Base-by-base conservation (phyloP, 1,140 invertebrate species). In the Zaprionus nigranus region DNA sequence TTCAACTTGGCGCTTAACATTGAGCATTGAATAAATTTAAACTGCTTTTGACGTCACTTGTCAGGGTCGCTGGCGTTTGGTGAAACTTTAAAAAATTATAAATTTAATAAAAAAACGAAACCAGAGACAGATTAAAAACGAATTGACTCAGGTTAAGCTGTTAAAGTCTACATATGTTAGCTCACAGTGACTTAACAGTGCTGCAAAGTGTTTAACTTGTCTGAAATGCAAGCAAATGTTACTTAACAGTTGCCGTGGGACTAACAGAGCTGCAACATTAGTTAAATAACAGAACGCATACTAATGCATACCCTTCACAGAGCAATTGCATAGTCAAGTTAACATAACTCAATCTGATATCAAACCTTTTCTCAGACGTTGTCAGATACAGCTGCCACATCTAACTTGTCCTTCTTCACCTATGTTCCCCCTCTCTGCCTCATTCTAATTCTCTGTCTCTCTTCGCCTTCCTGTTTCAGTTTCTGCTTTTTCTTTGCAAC, bases 1-100 rank as follows among this genome's bases (percentile, higher is more conserved):
- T 56, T 46, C 30, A 36, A 51, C 22, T 51, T 22, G 20, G n/a
- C 2, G 54, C 61, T 71, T 63, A 70, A 70, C 68, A 67, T 34
- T 58, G 28, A 51, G 40, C 17, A 51, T 3, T 17, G n/a, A 24
- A 51, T 13, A 24, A 24, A 51, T 51, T 22, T 24, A 51, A 51
- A 24, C 46, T 12, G 46, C 40, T 51, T 51, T 51, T 51, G 46
- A 51, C 20, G 20, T 11, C 46, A 22, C 46, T 51, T 7, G 40
- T 0, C 46, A 51, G 12, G 46, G 46, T 24, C 46, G 46, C 22
- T 5, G 3, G n/a, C 13, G n/a, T 17, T 43, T 15, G n/a, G 20
- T 22, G 12, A 9, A 11, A 7, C 7, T 20, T 24, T 5, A 51
- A 51, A 49, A 24, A 51, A 22, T 12, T 0, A 13, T 24, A 0